Evolutionary conservation across 2,113 vertebrate genomes (phyloP).

Genomic region (Acrocephalus kingi): DNA sequence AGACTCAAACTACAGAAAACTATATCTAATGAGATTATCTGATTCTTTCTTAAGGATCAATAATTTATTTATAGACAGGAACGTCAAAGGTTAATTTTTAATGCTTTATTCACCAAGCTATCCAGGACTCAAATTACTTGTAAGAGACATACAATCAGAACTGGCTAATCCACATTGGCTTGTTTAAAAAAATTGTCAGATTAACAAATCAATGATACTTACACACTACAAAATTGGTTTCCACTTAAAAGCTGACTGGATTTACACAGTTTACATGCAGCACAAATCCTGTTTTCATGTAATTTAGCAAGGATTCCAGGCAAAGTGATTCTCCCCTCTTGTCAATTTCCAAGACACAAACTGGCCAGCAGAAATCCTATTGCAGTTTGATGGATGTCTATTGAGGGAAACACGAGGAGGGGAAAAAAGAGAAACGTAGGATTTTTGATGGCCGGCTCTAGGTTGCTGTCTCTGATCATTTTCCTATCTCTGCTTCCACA

Average conservation of each 20-base stretch:
- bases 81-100: slow-evolving; percentile 54
- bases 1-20: background rate
- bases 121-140: background rate
- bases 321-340: background rate
- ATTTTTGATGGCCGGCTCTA: slow-evolving; percentile 3
- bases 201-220: slow-evolving; percentile 71
- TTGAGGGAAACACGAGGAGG: background rate
- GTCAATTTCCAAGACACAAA: background rate
- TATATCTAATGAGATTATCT: background rate
- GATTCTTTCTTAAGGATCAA: slow-evolving; percentile 23
- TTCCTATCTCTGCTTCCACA: background rate
- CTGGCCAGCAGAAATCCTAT: slow-evolving; percentile 26
- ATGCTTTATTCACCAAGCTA: background rate
- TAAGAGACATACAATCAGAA: slow-evolving; percentile 23
- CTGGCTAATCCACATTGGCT: slow-evolving; percentile 61
- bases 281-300: slow-evolving; percentile 47
- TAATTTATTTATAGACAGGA: slow-evolving; percentile 47
- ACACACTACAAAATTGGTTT: slow-evolving; percentile 60
- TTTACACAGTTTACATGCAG: slow-evolving; percentile 50
- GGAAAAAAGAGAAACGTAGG: background rate
- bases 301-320: slow-evolving; percentile 19
- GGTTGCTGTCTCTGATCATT: background rate
- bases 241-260: slow-evolving; percentile 63
- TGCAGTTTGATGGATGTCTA: slow-evolving; percentile 14
- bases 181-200: slow-evolving; percentile 60